Base-by-base conservation (phyloP, 1,140 invertebrate genomes). In the Polypedilum pembai region DNA sequence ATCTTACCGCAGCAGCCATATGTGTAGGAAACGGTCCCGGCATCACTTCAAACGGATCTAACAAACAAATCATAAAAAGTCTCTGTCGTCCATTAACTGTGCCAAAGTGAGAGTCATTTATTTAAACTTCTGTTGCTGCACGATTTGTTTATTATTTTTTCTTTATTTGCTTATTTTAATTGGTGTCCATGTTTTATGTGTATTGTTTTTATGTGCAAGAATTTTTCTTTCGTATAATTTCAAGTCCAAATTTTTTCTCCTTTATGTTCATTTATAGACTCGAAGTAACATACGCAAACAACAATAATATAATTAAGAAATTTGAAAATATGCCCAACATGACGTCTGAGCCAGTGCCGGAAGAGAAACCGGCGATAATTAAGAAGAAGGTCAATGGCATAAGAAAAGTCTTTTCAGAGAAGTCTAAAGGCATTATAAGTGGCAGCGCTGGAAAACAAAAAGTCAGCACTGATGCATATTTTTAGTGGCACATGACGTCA, bases 101-200 rank as follows among this genome's bases (percentile, higher is more conserved):
- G 74, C 74, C 74, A 75, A 75, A 75, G 63, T 72, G 40, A 72
- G 74, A 21, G 65, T 21, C 65, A 15, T 56, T 56, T 15, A 15
- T 56, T 56, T 56, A 45, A 3, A 2, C 24, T 33, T 45, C 3
- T 66, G 10, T 20, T 18, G 3, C 18, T 66, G 63, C 24, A 33
- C 24, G 24, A n/a, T 69, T 69, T 17, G 20, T 69, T 69, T n/a
- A 20, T 69, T 69, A 21, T 17, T 56, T 56, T 56, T 56, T 56
- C 1, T 56, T 56, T 69, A 7, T 2, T 20, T 69, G 3, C 7
- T 18, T 18, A 20, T 69, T 69, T 69, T 8, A 20, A 18, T 69
- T 69, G 20, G 4, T 20, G 3, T 69, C 18, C 5, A 69, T 7
- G 17, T 18, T 21, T 69, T 69, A 17, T 21, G 7, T 20, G 7